phyloP scores from a whole-genome alignment of 2,113 vertebrate genomes.

The Xiphophorus maculatus region DNA sequence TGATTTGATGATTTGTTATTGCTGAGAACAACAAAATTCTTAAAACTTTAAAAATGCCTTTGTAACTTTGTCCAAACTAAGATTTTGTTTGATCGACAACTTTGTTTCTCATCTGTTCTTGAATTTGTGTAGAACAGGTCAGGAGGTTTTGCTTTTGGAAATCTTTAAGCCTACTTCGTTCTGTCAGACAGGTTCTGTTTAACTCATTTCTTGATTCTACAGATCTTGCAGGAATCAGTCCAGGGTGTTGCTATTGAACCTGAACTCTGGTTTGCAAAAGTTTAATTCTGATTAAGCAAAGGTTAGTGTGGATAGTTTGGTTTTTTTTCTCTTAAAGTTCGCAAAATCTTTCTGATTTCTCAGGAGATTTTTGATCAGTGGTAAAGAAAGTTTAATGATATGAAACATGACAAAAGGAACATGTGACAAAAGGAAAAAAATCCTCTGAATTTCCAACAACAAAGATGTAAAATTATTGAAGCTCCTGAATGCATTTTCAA shows the following conservation, averaged over 20 bases:
- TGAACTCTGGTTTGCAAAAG: neutral
- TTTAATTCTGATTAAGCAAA: neutral
- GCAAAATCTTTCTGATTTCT: neutral
- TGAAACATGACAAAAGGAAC: no score
- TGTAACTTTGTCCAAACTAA: neutral
- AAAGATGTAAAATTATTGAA: constrained; percentile 74
- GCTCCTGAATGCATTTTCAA: constrained; percentile 59
- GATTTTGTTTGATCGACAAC: no score
- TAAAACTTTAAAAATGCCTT: neutral
- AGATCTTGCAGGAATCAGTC: neutral
- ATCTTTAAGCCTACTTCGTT: neutral
- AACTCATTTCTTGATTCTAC: neutral
- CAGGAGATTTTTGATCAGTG: neutral
- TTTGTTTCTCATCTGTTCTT: neutral
- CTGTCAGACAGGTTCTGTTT: neutral
- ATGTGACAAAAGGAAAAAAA: neutral
- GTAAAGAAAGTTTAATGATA: neutral
- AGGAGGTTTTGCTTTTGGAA: neutral
- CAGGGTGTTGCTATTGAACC: no score
- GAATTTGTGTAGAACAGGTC: neutral
- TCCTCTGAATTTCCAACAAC: constrained; percentile 36
- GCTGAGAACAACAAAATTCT: no score
- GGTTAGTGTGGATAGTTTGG: neutral
- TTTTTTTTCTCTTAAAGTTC: neutral
- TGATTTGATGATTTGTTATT: no score